Evolutionary conservation across 2,888 invertebrate species (phyloP), one percentile per base, ranked within the genome.

Genomic region (Chalcosyrphus nemorum): DNA sequence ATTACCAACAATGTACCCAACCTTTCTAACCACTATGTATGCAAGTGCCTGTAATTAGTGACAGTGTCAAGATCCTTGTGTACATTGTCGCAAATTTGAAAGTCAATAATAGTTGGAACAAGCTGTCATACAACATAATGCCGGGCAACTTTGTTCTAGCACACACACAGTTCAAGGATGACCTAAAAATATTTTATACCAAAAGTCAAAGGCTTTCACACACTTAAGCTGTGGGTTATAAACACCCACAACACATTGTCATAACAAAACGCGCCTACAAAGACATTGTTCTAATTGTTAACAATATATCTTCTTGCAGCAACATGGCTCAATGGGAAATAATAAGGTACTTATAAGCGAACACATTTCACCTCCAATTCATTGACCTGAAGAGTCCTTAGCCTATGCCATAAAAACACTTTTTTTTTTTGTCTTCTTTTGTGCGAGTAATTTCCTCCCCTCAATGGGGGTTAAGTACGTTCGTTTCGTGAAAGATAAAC

Each of bases 381-480:
- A 63, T 78, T 78, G 78, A 82, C 77, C 82, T 63, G 56, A 21
- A 78, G 78, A 50, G 61, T 41, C 41, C 82, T 82, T 63, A 72
- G 61, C 47, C 82, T 63, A 52, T 66, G 54, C 27, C 54, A 43
- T 72, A 74, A 66, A 43, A 74, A 27, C 21, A 27, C 15, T 38
- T 63, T 72, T 29, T 29, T 29, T 27, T 27, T 29, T 29, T 29
- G 4, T n/a, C n/a, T n/a, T n/a, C n/a, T n/a, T 29, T 11, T 63
- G 2, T 63, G 27, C 47, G 47, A 77, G 61, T 61, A 66, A 71
- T 82, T 82, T 68, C 78, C 61, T 63, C 41, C 82, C 21, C 47
- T 63, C 38, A 82, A 72, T 77, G 59, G 77, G 72, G 68, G 78
- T 61, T 82, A 78, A 72, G 78, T 82, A 56, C 72, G 15, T 74